phyloP scores from a whole-genome alignment of 1,140 invertebrate species.

The Drosophila neocordata region DNA sequence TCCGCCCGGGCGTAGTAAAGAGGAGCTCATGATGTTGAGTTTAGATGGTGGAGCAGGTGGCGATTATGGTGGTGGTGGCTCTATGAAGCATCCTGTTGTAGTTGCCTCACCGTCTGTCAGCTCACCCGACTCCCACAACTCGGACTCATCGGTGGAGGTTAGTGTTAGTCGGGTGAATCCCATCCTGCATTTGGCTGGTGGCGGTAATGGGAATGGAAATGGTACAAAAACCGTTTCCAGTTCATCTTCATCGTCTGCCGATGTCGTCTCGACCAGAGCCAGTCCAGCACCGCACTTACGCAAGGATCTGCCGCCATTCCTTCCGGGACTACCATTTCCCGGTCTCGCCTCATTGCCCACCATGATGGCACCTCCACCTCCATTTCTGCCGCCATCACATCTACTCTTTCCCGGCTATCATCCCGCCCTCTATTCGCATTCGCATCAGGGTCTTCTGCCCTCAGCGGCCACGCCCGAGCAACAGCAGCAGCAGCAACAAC shows the following conservation, averaged over 20 bases:
- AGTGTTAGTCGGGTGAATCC: constrained; percentile 83
- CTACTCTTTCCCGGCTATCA: constrained; percentile 87
- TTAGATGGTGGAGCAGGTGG: constrained; percentile 84
- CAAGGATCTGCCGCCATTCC: constrained; percentile 84
- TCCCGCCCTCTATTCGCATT: constrained; percentile 85
- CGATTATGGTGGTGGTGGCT: constrained; percentile 3
- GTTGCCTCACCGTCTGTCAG: constrained; percentile 88
- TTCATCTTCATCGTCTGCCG: constrained; percentile 44
- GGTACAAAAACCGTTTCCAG: constrained; percentile 68
- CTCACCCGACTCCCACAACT: constrained; percentile 90
- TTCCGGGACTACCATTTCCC: constrained; percentile 84
- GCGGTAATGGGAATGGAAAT: constrained; percentile 14
- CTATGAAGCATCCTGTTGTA: constrained; percentile 65
- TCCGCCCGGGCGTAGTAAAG: constrained; percentile 83
- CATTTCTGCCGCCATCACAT: constrained; percentile 86
- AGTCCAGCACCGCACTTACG: constrained; percentile 81
- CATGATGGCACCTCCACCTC: constrained; percentile 86
- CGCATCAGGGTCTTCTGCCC: constrained; percentile 84
- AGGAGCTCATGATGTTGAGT: constrained; percentile 86
- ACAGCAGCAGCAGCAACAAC: constrained; percentile 39
- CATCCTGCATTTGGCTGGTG: constrained; percentile 47
- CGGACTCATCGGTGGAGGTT: constrained; percentile 88
- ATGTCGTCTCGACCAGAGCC: constrained; percentile 50
- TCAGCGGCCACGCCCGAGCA: constrained; percentile 83
- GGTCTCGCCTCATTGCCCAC: constrained; percentile 84